Conservation (phyloP, 2,888 invertebrate genomes). For the Erebia aethiops region DNA sequence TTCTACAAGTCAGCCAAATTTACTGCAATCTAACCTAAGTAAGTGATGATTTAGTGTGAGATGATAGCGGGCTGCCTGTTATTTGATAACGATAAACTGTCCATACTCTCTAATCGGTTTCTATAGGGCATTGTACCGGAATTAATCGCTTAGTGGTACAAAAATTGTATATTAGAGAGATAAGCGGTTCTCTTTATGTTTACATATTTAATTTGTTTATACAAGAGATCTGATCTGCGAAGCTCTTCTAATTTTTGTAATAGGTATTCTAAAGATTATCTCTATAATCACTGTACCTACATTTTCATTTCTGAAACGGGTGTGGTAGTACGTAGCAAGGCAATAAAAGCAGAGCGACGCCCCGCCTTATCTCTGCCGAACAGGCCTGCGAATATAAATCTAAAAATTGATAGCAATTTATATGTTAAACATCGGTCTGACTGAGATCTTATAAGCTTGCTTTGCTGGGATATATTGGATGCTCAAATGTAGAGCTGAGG, state of each 20-base stretch:
- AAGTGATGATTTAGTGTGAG: too few species aligned
- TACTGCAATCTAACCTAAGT: too few species aligned
- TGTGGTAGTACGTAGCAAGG: conserved; percentile 56
- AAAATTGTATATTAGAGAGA: too few species aligned
- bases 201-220: background rate
- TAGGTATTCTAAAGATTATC: conserved; percentile 30
- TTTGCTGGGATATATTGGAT: conserved; percentile 31
- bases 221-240: conserved; percentile 50
- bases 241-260: conserved; percentile 35
- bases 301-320: conserved; percentile 52
- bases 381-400: conserved; percentile 72
- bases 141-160: too few species aligned
- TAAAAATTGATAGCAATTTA: conserved; percentile 78
- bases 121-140: too few species aligned
- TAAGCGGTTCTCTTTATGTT: too few species aligned
- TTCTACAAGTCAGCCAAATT: too few species aligned
- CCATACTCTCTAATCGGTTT: too few species aligned
- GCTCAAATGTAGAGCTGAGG: conserved; percentile 22
- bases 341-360: conserved; percentile 60
- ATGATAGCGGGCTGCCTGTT: too few species aligned
- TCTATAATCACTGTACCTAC: conserved; percentile 47
- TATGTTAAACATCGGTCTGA: conserved; percentile 75
- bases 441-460: conserved; percentile 58
- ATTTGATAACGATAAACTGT: too few species aligned
- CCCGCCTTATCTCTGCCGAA: conserved; percentile 61